Percentiles rank a stretch among this genome's conserved stretches.
These are phyloP conservation scores for Conger conger DNA, from an alignment of 2,113 vertebrate species.

Conservation along the genomic window DNA sequence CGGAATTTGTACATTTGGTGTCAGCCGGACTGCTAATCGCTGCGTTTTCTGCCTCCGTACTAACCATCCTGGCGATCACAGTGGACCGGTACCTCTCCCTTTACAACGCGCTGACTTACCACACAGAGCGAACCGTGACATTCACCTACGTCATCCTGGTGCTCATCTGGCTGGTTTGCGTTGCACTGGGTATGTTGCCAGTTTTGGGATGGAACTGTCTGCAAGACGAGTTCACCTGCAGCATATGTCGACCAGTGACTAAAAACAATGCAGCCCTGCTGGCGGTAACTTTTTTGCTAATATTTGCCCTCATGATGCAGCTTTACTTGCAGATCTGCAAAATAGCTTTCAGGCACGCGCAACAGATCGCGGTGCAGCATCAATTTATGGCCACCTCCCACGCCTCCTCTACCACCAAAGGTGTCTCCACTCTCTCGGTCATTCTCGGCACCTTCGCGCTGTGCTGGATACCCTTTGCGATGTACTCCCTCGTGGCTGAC, in stretches of 20 bases:
- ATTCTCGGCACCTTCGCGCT: slow-evolving; percentile 85
- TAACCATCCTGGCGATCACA: slow-evolving; percentile 87
- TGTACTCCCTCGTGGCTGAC: slow-evolving; percentile 86
- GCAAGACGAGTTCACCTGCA: slow-evolving; percentile 75
- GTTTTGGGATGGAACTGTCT: slow-evolving; percentile 89
- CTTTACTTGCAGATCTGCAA: slow-evolving; percentile 91
- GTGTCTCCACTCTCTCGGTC: slow-evolving; percentile 86
- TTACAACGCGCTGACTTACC: slow-evolving; percentile 89
- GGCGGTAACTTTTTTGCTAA: slow-evolving; percentile 81
- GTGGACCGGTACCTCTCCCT: slow-evolving; percentile 89
- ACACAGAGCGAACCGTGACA: slow-evolving; percentile 81
- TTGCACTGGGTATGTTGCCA: slow-evolving; percentile 77
- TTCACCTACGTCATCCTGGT: slow-evolving; percentile 81
- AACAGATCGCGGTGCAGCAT: slow-evolving; percentile 91
- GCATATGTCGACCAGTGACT: slow-evolving; percentile 83
- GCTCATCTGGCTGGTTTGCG: slow-evolving; percentile 76
- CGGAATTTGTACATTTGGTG: slow-evolving; percentile 72
- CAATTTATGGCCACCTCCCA: slow-evolving; percentile 82
- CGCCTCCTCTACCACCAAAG: slow-evolving; percentile 75
- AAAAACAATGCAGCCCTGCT: slow-evolving; percentile 83
- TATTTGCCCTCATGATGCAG: slow-evolving; percentile 89
- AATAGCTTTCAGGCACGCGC: slow-evolving; percentile 87
- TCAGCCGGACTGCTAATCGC: slow-evolving; percentile 78
- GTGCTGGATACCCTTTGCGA: slow-evolving; percentile 88
- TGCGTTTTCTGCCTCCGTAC: slow-evolving; percentile 86